Conservation (phyloP, 1,140 invertebrate genomes). For the Drosophila oshimai region DNA sequence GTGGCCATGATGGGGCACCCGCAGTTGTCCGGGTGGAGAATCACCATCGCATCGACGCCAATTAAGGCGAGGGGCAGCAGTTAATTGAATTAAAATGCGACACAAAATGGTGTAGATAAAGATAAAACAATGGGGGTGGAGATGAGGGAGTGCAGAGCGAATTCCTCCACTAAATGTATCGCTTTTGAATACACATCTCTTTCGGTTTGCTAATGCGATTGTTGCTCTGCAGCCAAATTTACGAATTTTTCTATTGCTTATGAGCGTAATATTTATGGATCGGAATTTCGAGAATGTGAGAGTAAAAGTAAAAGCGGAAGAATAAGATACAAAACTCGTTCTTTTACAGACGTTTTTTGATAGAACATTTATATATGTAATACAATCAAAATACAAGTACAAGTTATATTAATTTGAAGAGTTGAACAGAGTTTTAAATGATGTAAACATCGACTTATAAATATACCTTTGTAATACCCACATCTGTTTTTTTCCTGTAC, state of each 20-base stretch:
- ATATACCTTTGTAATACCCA: too few species aligned
- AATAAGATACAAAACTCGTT: neutral
- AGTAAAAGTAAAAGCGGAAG: neutral
- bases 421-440: too few species aligned
- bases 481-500: too few species aligned
- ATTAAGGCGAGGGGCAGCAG: slow-evolving; percentile 59
- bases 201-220: neutral
- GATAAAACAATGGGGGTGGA: slow-evolving; percentile 16
- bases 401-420: too few species aligned
- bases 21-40: slow-evolving; percentile 35
- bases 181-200: slow-evolving; percentile 20
- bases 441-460: too few species aligned
- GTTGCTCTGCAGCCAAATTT: neutral
- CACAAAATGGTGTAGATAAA: slow-evolving; percentile 64
- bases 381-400: too few species aligned
- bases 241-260: neutral
- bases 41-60: slow-evolving; percentile 50
- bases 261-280: neutral
- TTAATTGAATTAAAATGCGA: slow-evolving; percentile 72
- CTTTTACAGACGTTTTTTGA: too few species aligned
- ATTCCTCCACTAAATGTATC: slow-evolving; percentile 23
- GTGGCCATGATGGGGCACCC: slow-evolving; percentile 40
- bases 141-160: neutral
- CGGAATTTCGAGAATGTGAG: too few species aligned
- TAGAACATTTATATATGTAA: too few species aligned